Conservation (phyloP, 2,888 invertebrate genomes). For the Anoplius nigerrimus region DNA sequence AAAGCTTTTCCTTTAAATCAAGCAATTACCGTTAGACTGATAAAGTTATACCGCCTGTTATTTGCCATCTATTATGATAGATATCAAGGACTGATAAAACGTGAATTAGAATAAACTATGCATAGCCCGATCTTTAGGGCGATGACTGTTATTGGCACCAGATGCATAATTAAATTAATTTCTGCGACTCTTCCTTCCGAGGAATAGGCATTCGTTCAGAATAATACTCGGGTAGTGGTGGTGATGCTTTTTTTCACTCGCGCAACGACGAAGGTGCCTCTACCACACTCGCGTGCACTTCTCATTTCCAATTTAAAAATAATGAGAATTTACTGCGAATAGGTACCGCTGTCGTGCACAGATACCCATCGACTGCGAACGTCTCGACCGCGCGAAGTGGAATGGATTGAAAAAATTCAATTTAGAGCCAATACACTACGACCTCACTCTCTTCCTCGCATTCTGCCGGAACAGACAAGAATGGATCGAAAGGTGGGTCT, state of each 20-base stretch:
- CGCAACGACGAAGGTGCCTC: slow-evolving; percentile 43
- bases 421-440: slow-evolving; percentile 53
- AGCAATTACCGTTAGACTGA: no score
- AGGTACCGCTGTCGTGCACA: slow-evolving; percentile 61
- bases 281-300: slow-evolving; percentile 53
- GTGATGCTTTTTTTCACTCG: slow-evolving; percentile 21
- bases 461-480: slow-evolving; percentile 14
- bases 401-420: slow-evolving; percentile 65
- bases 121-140: background rate
- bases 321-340: slow-evolving; percentile 61
- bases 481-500: slow-evolving; percentile 21
- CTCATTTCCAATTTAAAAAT: slow-evolving; percentile 67
- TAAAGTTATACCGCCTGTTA: no score
- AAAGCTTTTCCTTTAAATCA: no score
- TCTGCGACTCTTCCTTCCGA: slow-evolving; percentile 43
- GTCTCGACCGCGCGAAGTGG: slow-evolving; percentile 52
- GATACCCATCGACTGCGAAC: slow-evolving; percentile 58
- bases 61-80: no score
- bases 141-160: slow-evolving; percentile 48
- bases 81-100: no score
- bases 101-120: no score
- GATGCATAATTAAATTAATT: slow-evolving; percentile 54
- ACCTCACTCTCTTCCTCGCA: slow-evolving; percentile 4
- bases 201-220: slow-evolving; percentile 46
- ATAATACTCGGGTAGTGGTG: slow-evolving; percentile 46